Percentiles rank a stretch among this genome's conserved stretches.
Evolutionary conservation across 2,888 invertebrate species (phyloP).

Genomic region (Dryococelus australis): DNA sequence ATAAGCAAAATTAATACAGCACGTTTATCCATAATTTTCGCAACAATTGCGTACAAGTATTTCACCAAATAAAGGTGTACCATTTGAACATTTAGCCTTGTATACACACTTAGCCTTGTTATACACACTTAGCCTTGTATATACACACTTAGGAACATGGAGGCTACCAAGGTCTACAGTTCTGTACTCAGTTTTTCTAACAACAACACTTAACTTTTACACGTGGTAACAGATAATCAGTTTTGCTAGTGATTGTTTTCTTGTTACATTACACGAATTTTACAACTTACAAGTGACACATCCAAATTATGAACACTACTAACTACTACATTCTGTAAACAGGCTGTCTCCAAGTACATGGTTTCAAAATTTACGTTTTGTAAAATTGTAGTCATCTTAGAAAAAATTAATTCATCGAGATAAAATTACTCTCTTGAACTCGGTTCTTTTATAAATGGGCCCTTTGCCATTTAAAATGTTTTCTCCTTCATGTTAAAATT

Average conservation of each 20-base stretch:
- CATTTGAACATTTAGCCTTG: not conserved
- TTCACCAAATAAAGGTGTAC: not conserved
- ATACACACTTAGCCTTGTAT: not conserved
- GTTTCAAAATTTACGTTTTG: not conserved
- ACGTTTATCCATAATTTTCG: not conserved
- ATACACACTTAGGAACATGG: not conserved
- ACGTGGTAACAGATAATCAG: not conserved
- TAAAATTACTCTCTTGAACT: too few species aligned
- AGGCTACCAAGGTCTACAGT: not conserved
- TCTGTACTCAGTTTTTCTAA: not conserved
- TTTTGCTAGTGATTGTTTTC: not conserved
- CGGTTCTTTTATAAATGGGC: too few species aligned
- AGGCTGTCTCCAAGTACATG: not conserved
- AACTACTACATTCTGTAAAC: not conserved
- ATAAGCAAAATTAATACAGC: not conserved
- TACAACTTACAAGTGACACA: not conserved
- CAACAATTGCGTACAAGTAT: not conserved
- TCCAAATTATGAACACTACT: not conserved
- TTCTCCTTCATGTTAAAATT: too few species aligned
- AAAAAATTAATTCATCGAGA: too few species aligned
- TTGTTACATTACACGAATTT: not conserved
- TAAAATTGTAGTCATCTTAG: too few species aligned
- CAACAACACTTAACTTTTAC: not conserved
- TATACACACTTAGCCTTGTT: too few species aligned
- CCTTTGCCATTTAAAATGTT: too few species aligned